phyloP scores from a whole-genome alignment of 1,140 invertebrate species.

The Neocloeon triangulifer region DNA sequence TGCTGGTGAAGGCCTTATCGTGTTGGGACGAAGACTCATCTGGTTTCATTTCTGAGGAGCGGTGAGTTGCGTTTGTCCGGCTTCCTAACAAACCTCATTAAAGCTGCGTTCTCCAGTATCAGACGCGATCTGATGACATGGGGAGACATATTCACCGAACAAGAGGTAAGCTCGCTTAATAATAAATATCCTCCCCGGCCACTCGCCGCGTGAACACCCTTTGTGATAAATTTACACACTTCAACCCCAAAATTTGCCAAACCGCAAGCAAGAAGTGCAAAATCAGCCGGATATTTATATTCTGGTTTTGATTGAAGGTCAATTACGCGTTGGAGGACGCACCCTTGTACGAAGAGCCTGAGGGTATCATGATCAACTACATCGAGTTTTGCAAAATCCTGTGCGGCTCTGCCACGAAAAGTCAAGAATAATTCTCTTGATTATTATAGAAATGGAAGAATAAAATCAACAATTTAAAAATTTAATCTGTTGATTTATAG shows the following conservation, averaged over 20 bases:
- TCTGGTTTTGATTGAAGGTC: conserved; percentile 13
- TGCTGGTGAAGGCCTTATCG: conserved; percentile 27
- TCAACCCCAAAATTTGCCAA: too few species aligned
- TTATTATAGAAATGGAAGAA: too few species aligned
- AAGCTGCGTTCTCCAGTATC: conserved; percentile 21
- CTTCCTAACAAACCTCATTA: too few species aligned
- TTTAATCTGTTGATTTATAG: too few species aligned
- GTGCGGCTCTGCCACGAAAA: too few species aligned
- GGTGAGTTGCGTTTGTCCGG: too few species aligned
- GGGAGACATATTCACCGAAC: conserved; percentile 29
- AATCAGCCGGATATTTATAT: too few species aligned
- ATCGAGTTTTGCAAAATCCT: conserved; percentile 30
- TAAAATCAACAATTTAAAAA: too few species aligned
- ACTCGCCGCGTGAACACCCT: too few species aligned
- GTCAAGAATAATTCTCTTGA: too few species aligned
- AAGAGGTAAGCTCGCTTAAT: conserved; percentile 21
- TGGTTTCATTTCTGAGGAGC: conserved; percentile 30
- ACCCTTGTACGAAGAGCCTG: conserved; percentile 17
- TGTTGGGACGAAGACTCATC: conserved; percentile 31
- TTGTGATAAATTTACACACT: too few species aligned
- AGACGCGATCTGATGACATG: conserved; percentile 30
- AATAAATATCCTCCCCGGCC: too few species aligned
- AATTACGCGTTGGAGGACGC: conserved; percentile 34
- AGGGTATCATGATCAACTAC: conserved; percentile 29
- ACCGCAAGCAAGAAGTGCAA: neutral